A percentile compares a stretch with the other conserved stretches of the same genome.
Conservation (phyloP, 2,888 invertebrate species). For the Drosophila villosipedis region DNA sequence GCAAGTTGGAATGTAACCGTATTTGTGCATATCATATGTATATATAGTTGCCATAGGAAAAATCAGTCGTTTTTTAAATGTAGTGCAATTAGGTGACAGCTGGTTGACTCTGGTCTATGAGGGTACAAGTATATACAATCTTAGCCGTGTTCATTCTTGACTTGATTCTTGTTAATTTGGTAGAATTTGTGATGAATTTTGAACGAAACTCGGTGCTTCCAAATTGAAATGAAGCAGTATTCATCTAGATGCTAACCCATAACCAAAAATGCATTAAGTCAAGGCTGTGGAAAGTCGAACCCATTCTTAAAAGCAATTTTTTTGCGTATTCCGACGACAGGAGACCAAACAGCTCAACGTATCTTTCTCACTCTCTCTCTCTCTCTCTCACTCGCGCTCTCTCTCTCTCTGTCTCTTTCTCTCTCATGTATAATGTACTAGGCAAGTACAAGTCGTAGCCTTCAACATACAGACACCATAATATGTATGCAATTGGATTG, state of each 20-base stretch:
- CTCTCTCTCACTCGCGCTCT: neutral
- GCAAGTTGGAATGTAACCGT: neutral
- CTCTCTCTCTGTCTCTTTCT: slow-evolving; percentile 1
- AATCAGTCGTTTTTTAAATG: neutral
- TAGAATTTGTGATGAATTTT: neutral
- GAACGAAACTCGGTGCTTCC: neutral
- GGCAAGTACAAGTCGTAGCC: neutral
- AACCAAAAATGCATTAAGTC: neutral
- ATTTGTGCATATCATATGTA: neutral
- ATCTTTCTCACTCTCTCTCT: slow-evolving; percentile 5
- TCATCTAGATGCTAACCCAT: neutral
- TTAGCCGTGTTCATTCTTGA: too few relatives aligned
- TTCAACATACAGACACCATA: neutral
- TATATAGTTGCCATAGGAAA: too few relatives aligned
- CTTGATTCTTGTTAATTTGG: too few relatives aligned
- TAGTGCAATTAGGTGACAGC: neutral
- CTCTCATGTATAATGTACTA: neutral
- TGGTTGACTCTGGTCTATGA: neutral
- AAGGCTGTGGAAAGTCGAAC: neutral
- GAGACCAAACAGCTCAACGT: neutral
- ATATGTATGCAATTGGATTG: neutral
- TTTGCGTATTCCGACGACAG: neutral
- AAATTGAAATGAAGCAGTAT: neutral
- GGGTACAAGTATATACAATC: neutral
- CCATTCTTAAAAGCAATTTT: neutral